phyloP scores from a whole-genome alignment of 2,888 invertebrate species.

The Acrobasis consociella region DNA sequence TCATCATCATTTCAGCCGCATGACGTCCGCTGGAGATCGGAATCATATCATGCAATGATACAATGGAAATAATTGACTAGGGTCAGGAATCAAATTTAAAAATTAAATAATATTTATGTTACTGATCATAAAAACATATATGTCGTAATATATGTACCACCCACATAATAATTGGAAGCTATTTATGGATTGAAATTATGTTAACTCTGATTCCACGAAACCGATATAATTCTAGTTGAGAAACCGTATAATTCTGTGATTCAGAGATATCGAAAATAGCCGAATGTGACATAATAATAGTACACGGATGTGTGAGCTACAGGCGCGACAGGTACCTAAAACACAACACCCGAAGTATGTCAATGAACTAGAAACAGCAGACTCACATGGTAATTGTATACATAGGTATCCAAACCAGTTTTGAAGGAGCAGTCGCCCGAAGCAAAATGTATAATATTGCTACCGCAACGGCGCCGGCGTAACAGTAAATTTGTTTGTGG shows the following conservation, averaged over 20 bases:
- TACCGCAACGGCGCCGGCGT: conserved; percentile 37
- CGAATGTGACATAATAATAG: conserved; percentile 13
- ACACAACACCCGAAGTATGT: conserved; percentile 42
- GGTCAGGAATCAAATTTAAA: too few species aligned
- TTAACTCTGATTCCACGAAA: neutral
- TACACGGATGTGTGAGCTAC: conserved; percentile 12
- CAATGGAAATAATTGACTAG: too few species aligned
- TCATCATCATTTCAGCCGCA: too few species aligned
- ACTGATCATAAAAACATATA: too few species aligned
- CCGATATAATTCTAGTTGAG: neutral
- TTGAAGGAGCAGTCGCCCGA: conserved; percentile 33
- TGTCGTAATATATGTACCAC: neutral
- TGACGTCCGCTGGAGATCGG: too few species aligned
- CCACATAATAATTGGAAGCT: neutral
- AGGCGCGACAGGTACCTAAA: conserved; percentile 17
- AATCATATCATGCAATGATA: too few species aligned
- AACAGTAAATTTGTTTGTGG: conserved; percentile 35
- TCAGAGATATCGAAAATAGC: conserved; percentile 1
- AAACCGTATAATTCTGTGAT: conserved; percentile 7
- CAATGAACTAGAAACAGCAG: conserved; percentile 54
- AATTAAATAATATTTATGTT: too few species aligned
- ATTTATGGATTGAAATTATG: neutral
- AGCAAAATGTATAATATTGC: conserved; percentile 35
- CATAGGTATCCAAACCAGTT: conserved; percentile 48
- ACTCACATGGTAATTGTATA: conserved; percentile 46